Conservation (phyloP, 2,888 invertebrate species). For the Enoplolaimus lenunculus region DNA sequence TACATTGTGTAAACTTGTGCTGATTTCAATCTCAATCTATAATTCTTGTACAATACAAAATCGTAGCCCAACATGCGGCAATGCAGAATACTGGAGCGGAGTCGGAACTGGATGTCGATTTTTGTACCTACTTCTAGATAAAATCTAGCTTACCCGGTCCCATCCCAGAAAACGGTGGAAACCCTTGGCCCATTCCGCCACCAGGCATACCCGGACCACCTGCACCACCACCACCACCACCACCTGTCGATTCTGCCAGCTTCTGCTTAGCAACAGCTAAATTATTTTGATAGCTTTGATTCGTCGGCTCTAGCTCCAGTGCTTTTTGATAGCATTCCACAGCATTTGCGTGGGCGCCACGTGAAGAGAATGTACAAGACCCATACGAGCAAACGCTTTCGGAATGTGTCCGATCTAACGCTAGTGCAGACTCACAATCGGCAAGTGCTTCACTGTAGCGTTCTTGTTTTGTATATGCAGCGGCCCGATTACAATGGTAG, state of each 20-base stretch:
- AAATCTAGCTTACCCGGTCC: slow-evolving; percentile 23
- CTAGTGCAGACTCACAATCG: slow-evolving; percentile 76
- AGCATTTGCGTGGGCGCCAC: slow-evolving; percentile 68
- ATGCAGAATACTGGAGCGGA: too few species aligned
- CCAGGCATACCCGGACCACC: too few species aligned
- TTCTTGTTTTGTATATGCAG: slow-evolving; percentile 75
- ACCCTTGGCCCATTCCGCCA: too few species aligned
- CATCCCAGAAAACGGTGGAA: not conserved
- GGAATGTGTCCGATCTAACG: slow-evolving; percentile 78
- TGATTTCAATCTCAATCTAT: too few species aligned
- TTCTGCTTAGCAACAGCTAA: slow-evolving; percentile 64
- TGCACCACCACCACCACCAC: not conserved
- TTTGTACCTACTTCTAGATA: slow-evolving; percentile 22
- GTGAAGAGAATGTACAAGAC: slow-evolving; percentile 66
- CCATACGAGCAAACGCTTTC: slow-evolving; percentile 84
- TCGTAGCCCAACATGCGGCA: slow-evolving; percentile 23
- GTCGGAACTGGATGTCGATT: slow-evolving; percentile 22
- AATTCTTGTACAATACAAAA: too few species aligned
- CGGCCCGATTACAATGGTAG: slow-evolving; percentile 90
- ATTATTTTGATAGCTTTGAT: slow-evolving; percentile 74
- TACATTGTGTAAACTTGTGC: too few species aligned
- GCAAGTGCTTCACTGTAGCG: slow-evolving; percentile 67
- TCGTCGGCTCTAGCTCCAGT: slow-evolving; percentile 73
- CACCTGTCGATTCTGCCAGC: slow-evolving; percentile 35
- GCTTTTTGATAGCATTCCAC: slow-evolving; percentile 72